A percentile compares a stretch with the other conserved stretches of the same genome.
These are phyloP conservation scores for Creontiades dilutus DNA, from an alignment of 2,888 invertebrate genomes.

Conservation along the genomic window DNA sequence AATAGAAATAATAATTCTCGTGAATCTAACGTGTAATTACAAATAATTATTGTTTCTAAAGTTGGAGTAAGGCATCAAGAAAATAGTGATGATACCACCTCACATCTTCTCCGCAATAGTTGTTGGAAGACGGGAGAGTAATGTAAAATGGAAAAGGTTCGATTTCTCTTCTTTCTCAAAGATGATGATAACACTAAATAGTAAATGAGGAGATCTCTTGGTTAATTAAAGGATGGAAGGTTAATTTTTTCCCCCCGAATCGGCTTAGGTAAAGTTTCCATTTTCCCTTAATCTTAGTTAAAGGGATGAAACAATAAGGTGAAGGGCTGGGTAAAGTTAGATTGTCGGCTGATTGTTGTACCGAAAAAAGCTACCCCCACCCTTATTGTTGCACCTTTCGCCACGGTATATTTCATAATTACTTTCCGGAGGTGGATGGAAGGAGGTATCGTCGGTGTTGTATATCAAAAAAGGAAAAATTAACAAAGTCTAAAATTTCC, in stretches of 20 bases:
- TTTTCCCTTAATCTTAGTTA: conserved; percentile 73
- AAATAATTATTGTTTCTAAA: no score
- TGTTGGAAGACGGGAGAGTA: neutral
- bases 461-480: conserved; percentile 75
- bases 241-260: conserved; percentile 68
- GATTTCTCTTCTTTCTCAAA: conserved; percentile 11
- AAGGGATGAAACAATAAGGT: conserved; percentile 72
- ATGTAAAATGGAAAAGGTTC: conserved; percentile 23
- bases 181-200: conserved; percentile 64
- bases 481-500: conserved; percentile 76
- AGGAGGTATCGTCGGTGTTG: conserved; percentile 65
- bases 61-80: neutral
- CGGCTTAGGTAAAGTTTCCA: conserved; percentile 68
- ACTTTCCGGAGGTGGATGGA: conserved; percentile 49
- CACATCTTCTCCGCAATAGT: neutral
- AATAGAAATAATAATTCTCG: no score
- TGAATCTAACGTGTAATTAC: no score
- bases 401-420: conserved; percentile 73
- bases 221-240: conserved; percentile 69
- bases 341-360: conserved; percentile 72
- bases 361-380: conserved; percentile 62
- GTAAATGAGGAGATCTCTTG: conserved; percentile 47
- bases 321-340: conserved; percentile 71
- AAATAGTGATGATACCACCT: neutral
- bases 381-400: conserved; percentile 71